Evolutionary conservation across 2,113 vertebrate species (phyloP).

Genomic region (Trematocara unimaculatum): DNA sequence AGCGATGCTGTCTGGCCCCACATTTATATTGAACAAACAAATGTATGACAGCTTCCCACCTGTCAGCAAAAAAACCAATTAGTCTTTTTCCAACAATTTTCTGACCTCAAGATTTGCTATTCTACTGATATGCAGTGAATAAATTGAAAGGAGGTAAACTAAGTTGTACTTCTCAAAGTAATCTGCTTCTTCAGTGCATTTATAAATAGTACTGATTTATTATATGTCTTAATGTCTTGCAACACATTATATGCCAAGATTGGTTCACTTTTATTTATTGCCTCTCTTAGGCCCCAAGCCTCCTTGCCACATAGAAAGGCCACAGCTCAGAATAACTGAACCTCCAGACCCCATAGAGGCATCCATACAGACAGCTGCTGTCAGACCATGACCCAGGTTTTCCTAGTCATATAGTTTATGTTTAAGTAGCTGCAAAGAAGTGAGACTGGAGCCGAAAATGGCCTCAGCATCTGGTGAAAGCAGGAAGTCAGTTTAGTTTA

Average conservation of each 20-base stretch:
- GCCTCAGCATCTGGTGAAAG: background rate
- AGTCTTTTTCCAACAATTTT: background rate
- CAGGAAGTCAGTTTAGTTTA: background rate
- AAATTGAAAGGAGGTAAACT: background rate
- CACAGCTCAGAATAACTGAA: conserved; percentile 52
- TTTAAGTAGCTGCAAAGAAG: conserved; percentile 6
- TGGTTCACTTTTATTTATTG: background rate
- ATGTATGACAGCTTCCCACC: background rate
- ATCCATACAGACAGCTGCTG: background rate
- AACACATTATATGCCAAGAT: background rate
- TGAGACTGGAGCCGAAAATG: background rate
- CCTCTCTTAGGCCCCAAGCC: background rate
- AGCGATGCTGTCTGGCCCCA: background rate
- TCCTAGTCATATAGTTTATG: background rate
- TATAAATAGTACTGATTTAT: background rate
- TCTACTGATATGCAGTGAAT: background rate
- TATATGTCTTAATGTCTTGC: background rate
- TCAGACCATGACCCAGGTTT: background rate
- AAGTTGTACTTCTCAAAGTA: background rate
- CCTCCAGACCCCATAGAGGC: background rate
- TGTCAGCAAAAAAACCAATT: background rate
- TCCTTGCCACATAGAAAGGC: conserved; percentile 40
- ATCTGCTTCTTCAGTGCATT: background rate
- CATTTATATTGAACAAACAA: background rate
- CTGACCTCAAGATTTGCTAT: background rate